A percentile compares a stretch with the other conserved stretches of the same genome.
Evolutionary conservation across 2,888 invertebrate genomes (phyloP).

Genomic region (Acanthopleura granulata): DNA sequence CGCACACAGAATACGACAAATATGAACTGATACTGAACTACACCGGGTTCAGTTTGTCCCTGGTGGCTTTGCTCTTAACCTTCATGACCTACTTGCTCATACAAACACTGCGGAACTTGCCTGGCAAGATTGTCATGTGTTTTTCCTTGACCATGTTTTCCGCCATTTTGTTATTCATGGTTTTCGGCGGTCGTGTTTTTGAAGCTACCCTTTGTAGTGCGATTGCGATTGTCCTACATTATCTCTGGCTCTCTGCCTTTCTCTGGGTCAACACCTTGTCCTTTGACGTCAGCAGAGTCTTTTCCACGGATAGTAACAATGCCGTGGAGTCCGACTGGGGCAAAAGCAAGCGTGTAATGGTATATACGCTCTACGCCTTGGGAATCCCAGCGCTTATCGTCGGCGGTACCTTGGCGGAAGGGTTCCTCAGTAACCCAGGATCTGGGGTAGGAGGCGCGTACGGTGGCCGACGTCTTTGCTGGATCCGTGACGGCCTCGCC

Average conservation of each 20-base stretch:
- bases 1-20: too few relatives aligned
- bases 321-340: not conserved
- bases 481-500: too few relatives aligned
- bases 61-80: not conserved
- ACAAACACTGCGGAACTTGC: not conserved
- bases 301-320: not conserved
- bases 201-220: not conserved
- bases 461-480: too few relatives aligned
- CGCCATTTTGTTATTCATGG: conserved; percentile 2
- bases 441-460: too few relatives aligned
- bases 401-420: not conserved
- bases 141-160: not conserved
- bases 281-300: not conserved
- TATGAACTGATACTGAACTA: too few relatives aligned
- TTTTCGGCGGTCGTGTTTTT: not conserved
- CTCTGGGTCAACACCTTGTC: not conserved
- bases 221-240: not conserved
- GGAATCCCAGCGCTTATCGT: not conserved
- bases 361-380: not conserved
- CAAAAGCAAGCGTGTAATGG: not conserved
- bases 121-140: not conserved
- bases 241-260: not conserved
- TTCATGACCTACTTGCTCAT: not conserved
- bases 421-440: not conserved
- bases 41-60: too few relatives aligned